Conservation (phyloP, 64 coral and sea anemone genomes). For the Dendrophyllia cribrosa region DNA sequence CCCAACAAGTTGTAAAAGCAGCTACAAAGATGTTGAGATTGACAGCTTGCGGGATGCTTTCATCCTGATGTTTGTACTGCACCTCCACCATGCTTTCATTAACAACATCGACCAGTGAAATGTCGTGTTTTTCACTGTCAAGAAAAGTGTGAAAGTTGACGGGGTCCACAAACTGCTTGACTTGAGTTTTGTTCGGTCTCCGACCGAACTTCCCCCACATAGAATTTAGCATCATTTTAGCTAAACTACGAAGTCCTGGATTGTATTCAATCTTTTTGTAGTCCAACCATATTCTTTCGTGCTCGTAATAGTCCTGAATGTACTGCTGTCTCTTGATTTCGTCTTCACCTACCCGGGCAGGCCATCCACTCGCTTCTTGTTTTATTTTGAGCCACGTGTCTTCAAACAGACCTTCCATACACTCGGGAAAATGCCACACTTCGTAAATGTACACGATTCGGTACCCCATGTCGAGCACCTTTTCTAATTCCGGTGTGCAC, state of each 20-base stretch:
- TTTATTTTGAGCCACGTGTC: not conserved
- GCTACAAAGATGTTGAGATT: constrained; percentile 21
- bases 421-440: constrained; percentile 17
- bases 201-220: constrained; percentile 63
- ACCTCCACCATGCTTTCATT: not conserved
- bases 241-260: not conserved
- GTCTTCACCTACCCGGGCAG: not conserved
- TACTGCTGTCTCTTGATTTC: not conserved
- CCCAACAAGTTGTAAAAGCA: not conserved
- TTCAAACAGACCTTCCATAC: not conserved
- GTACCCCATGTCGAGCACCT: not conserved
- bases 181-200: not conserved
- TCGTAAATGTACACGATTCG: not conserved
- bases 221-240: constrained; percentile 34
- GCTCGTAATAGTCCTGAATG: rapidly evolving
- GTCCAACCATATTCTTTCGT: not conserved
- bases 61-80: not conserved
- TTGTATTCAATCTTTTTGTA: not conserved
- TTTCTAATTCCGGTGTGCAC: not conserved
- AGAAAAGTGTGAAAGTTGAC: not conserved
- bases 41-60: not conserved
- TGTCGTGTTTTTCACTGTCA: not conserved
- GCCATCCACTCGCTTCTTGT: not conserved
- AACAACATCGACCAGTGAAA: not conserved
- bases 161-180: not conserved